These are phyloP conservation scores for Nesoenas mayeri DNA, from an alignment of 2,113 vertebrate species.

Conservation along the genomic window DNA sequence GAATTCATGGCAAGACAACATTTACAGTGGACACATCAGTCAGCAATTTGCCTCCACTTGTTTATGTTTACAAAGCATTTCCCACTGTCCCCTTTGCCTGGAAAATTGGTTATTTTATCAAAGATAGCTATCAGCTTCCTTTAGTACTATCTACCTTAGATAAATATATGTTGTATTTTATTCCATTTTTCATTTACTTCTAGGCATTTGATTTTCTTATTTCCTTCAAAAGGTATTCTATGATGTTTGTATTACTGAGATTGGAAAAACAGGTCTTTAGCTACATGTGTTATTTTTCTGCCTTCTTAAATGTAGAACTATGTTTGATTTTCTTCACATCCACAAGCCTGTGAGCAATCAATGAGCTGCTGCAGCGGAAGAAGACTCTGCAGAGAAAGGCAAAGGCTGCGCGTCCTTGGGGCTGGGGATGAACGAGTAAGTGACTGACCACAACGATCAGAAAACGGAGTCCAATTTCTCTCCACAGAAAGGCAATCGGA, in stretches of 20 bases:
- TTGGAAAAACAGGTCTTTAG: not conserved
- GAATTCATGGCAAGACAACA: not conserved
- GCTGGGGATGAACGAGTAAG: not conserved
- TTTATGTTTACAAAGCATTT: constrained; percentile 38
- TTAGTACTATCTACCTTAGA: constrained; percentile 28
- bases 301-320: not conserved
- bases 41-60: constrained; percentile 18
- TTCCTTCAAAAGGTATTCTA: not conserved
- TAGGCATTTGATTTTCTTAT: not conserved
- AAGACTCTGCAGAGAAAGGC: not conserved
- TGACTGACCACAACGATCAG: not conserved
- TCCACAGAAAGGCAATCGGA: not conserved
- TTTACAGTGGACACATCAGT: not conserved
- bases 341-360: not conserved
- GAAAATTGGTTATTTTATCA: constrained; percentile 43
- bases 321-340: not conserved
- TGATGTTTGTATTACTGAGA: not conserved
- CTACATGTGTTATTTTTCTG: rapidly evolving
- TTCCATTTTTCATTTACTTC: constrained; percentile 17
- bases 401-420: not conserved
- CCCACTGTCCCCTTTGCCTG: constrained; percentile 12
- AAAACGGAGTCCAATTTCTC: not conserved
- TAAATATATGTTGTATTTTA: not conserved
- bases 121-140: constrained; percentile 18
- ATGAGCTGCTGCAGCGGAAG: not conserved